Percentiles rank a stretch among this genome's conserved stretches.
Evolutionary conservation across 2,113 vertebrate genomes (phyloP).

Genomic region (rabbit (Oryctolagus cuniculus)): mOryCun1.1 NC_091432.1:192337501-192338000

Average conservation of each 20-base stretch:
- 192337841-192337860: slow-evolving; percentile 14
- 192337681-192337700: background rate
- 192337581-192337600: background rate
- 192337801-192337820: background rate
- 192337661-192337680: background rate
- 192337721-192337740: background rate
- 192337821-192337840: background rate
- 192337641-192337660: background rate
- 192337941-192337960: background rate
- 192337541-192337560: background rate
- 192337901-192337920: background rate
- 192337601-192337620: background rate
- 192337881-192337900: background rate
- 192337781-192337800: background rate
- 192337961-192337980: background rate
- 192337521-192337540: background rate
- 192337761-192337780: background rate
- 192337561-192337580: background rate
- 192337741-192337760: background rate
- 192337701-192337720: background rate
- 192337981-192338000: background rate
- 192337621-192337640: background rate
- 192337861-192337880: background rate
- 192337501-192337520: background rate
- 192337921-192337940: background rate